Percentiles rank a stretch among this genome's conserved stretches.
These are phyloP conservation scores for Marcusenius ussheri DNA, from an alignment of 2,113 vertebrate genomes.

Conservation along the genomic window DNA sequence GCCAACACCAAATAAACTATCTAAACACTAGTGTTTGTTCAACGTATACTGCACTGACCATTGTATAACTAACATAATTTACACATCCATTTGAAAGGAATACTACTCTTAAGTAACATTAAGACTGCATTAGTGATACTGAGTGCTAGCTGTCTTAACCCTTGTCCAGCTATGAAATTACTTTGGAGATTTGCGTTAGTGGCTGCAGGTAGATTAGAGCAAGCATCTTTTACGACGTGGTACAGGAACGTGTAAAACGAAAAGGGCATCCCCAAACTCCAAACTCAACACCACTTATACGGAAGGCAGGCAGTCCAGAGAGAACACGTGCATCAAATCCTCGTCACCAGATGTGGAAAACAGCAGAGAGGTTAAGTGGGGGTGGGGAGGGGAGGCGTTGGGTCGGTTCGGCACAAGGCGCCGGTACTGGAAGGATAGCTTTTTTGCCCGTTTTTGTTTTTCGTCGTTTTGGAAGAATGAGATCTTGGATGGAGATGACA, in stretches of 20 bases:
- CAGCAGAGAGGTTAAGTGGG: slow-evolving; percentile 50
- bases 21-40: slow-evolving; percentile 26
- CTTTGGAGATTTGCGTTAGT: slow-evolving; percentile 91
- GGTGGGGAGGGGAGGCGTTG: slow-evolving; percentile 49
- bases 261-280: slow-evolving; percentile 65
- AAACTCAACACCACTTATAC: slow-evolving; percentile 76
- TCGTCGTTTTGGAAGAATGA: slow-evolving; percentile 65
- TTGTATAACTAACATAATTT: slow-evolving; percentile 40
- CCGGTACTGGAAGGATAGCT: slow-evolving; percentile 57
- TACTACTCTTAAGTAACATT: slow-evolving; percentile 54
- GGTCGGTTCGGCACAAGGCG: slow-evolving; percentile 40
- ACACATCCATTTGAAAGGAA: slow-evolving; percentile 52
- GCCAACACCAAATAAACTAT: slow-evolving; percentile 38
- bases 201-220: slow-evolving; percentile 87
- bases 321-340: slow-evolving; percentile 65
- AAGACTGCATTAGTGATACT: slow-evolving; percentile 77
- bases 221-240: slow-evolving; percentile 70
- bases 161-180: slow-evolving; percentile 48
- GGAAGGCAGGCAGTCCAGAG: slow-evolving; percentile 81
- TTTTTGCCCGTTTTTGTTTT: slow-evolving; percentile 40
- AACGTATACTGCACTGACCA: slow-evolving; percentile 43
- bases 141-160: slow-evolving; percentile 68
- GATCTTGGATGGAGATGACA: slow-evolving; percentile 4
- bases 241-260: slow-evolving; percentile 79
- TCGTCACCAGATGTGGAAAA: slow-evolving; percentile 70